Evolutionary conservation across 2,113 vertebrate species (phyloP), one percentile per base, ranked within the genome.

Genomic region (Lophochroa leadbeateri): DNA sequence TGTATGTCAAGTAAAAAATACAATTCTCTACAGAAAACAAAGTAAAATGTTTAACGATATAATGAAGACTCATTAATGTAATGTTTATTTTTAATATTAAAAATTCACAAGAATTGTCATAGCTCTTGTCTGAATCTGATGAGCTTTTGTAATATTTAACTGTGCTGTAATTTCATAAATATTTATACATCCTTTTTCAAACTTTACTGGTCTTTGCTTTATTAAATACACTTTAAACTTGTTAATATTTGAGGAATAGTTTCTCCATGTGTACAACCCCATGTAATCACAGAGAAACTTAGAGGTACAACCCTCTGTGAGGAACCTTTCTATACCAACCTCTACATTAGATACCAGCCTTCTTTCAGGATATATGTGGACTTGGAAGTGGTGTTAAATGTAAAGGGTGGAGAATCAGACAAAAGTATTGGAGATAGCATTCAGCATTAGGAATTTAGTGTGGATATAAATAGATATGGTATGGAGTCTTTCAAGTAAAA

Each of bases 81-180:
- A 94, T 96, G 90, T 87, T 97, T 96, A 97, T 96, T 96, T 86
- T 95, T 96, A 95, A 86, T 94, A 97, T 97, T 96, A 97, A 94
- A 97, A 93, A 97, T 97, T 88, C 95, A 97, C 69, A 96, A 95
- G 92, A 93, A 96, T 95, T 96, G 96, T 95, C 96, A 94, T 72
- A 94, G 77, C 82, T 95, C 92, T 92, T 93, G 87, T 96, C 92
- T 96, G 96, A 95, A 97, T 91, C 97, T 94, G 85, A 95, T 91
- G 82, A 94, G 94, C 88, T 96, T 95, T 88, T 95, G 87, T 94
- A 95, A 94, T 93, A 95, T 96, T 94, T 96, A 97, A 95, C 91
- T 95, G 65, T 91, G 65, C 72, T 95, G 83, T 84, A 85, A 92
- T 96, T 94, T 91, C 96, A 97, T 96, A 82, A 93, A 96, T 97